phyloP scores from a whole-genome alignment of 1,140 invertebrate species.

The Plodia interpunctella region DNA sequence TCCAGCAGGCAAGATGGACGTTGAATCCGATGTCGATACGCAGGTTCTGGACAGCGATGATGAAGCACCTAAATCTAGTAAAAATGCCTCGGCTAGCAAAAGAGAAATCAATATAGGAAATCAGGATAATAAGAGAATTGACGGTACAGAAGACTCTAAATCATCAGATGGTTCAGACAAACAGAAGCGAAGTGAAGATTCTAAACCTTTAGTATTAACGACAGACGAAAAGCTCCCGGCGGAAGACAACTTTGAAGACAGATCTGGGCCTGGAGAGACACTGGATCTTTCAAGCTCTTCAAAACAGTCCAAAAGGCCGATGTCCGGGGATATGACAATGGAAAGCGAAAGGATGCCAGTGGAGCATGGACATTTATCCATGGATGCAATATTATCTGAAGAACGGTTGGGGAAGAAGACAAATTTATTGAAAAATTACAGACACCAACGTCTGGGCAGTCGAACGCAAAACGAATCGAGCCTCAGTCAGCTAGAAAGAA shows the following conservation, averaged over 20 bases:
- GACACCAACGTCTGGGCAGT: slow-evolving; percentile 57
- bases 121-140: slow-evolving; percentile 13
- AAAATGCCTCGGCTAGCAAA: slow-evolving; percentile 13
- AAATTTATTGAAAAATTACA: slow-evolving; percentile 73
- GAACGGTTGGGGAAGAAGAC: slow-evolving; percentile 56
- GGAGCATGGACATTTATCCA: slow-evolving; percentile 22
- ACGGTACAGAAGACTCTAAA: slow-evolving; percentile 30
- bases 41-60: slow-evolving; percentile 68
- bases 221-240: slow-evolving; percentile 68
- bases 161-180: slow-evolving; percentile 33
- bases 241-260: slow-evolving; percentile 60
- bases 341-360: neutral
- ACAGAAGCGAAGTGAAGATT: slow-evolving; percentile 12
- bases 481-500: slow-evolving; percentile 65
- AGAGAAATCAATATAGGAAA: slow-evolving; percentile 7
- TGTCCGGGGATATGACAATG: slow-evolving; percentile 8
- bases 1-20: slow-evolving; percentile 27
- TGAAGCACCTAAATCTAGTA: slow-evolving; percentile 31
- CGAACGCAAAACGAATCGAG: slow-evolving; percentile 59
- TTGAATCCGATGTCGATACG: slow-evolving; percentile 51
- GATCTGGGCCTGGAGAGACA: slow-evolving; percentile 19
- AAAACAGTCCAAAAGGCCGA: neutral
- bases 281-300: neutral
- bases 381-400: slow-evolving; percentile 18
- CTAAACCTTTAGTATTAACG: slow-evolving; percentile 50